Evolutionary conservation across 2,113 vertebrate genomes (phyloP), one percentile per base, ranked within the genome.

Genomic region (Catharus fuscescens): DNA sequence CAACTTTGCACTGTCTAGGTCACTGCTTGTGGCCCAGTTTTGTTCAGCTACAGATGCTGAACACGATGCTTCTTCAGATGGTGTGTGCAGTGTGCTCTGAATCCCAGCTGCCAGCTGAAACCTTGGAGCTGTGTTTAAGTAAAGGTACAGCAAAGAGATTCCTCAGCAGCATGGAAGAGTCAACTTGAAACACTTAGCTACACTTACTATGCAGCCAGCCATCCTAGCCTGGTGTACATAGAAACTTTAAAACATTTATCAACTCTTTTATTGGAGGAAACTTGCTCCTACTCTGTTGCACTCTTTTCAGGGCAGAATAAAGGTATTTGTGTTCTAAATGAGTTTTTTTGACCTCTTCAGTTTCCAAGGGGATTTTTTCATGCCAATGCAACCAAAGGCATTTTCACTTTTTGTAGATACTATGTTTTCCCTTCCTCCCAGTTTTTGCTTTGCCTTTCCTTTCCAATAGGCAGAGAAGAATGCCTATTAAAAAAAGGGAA

Each of bases 271-370:
- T n/a, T 69, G 14, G 16, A 48, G 57, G 38, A 85, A 38, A 34
- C 34, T 91, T 77, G 32, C 53, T 73, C 18, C 74, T 60, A 42
- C 31, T 78, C 40, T 61, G 9, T 81, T 88, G 19, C 20, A 19
- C 7, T 66, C 31, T 74, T 79, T 73, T 71, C 52, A 66, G 52
- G 24, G n/a, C 28, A 79, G 38, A 12, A 40, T 66, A 66, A 88
- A 48, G 3, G 18, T 59, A 50, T 84, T 72, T 12, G 2, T 92
- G 53, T 50, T 45, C 60, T 79, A 69, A 78, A 69, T 54, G 34
- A 0, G 1, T 2, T 13, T 20, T 21, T 36, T 53, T 17, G 0
- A 10, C 18, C 23, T 59, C 17, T 93, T 54, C 28, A 62, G 40
- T 93, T 86, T 76, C 28, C 31, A 45, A 91, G 82, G 66, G 54